Evolutionary conservation across 2,113 vertebrate species (phyloP), one percentile per base, ranked within the genome.

Genomic region (Scophthalmus maximus): DNA sequence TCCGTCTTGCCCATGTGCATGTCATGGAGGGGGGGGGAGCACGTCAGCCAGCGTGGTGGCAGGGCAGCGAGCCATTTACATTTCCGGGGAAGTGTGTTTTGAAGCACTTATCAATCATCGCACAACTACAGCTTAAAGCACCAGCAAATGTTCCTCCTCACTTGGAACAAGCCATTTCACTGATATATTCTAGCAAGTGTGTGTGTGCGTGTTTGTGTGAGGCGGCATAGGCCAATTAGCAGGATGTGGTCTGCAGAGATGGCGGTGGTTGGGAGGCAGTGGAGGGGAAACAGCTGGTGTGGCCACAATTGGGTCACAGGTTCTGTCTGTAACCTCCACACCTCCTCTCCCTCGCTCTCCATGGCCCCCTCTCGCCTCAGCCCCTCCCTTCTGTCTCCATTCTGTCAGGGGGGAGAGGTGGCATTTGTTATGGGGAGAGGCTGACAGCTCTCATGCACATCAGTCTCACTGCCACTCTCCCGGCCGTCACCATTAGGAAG

Each of bases 251-350:
- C 85, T 68, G 64, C 65, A 67, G 83, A 80, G 85, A 85, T 87
- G 90, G 64, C 27, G 10, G 84, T 77, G 85, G 81, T 83, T 62
- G 85, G 58, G 63, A 84, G 68, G 80, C 86, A 74, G 82, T 78
- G 84, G 81, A 76, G 73, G 87, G 79, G 89, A 92, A 93, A 91
- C 92, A 92, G 90, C 89, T 93, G 92, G 79, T 83, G 83, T 80
- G 85, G 90, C 87, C 84, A 88, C 87, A 88, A 80, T 82, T 84
- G 89, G 92, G 92, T 92, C 90, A 93, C 78, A 84, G 83, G 84
- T 87, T 85, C 79, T 84, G 67, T 81, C 79, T 84, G 83, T 79
- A 84, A 84, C 83, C 78, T 84, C 80, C 53, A 38, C 78, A 59
- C 76, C 73, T 53, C 76, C 38, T 34, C 73, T 51, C 47, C 42